Percentiles rank a stretch among this genome's conserved stretches.
phyloP scores from a whole-genome alignment of 2,113 vertebrate species.

The Podarcis cretensis region DNA sequence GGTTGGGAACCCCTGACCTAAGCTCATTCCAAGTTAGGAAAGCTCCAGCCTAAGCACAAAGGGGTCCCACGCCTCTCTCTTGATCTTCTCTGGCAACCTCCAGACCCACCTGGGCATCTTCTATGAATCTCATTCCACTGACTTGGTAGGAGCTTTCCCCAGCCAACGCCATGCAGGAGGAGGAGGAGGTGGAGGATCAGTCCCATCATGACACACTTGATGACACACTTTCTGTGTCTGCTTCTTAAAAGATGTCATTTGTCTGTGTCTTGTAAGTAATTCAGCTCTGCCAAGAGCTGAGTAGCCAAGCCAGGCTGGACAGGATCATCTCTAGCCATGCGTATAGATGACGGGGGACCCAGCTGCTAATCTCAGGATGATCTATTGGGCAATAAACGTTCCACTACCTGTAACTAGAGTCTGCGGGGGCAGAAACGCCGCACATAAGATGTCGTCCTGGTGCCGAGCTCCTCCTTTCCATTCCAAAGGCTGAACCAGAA shows the following conservation, averaged over 20 bases:
- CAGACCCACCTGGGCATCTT: not conserved
- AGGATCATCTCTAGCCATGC: accelerated
- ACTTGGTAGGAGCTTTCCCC: not conserved
- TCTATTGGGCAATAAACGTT: not conserved
- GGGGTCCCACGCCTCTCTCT: not conserved
- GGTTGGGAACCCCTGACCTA: not conserved
- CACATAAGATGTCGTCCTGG: conserved; percentile 63
- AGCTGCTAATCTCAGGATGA: not conserved
- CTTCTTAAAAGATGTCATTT: accelerated
- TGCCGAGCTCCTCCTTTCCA: conserved; percentile 79
- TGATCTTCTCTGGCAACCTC: not conserved
- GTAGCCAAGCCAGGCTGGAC: accelerated
- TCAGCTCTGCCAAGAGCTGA: not conserved
- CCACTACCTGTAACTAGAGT: conserved; percentile 76
- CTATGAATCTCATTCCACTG: not conserved
- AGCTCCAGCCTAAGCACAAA: not conserved
- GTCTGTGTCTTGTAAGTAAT: not conserved
- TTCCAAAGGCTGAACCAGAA: conserved; percentile 74
- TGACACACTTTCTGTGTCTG: not conserved
- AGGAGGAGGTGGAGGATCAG: too few species aligned
- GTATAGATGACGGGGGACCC: not conserved
- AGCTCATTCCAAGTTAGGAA: not conserved
- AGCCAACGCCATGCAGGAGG: too few species aligned
- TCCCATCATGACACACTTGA: too few species aligned
- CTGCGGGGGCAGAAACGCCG: conserved; percentile 77